Conservation (phyloP, 2,888 invertebrate species). For the Chaetogeoica ovagalla region DNA sequence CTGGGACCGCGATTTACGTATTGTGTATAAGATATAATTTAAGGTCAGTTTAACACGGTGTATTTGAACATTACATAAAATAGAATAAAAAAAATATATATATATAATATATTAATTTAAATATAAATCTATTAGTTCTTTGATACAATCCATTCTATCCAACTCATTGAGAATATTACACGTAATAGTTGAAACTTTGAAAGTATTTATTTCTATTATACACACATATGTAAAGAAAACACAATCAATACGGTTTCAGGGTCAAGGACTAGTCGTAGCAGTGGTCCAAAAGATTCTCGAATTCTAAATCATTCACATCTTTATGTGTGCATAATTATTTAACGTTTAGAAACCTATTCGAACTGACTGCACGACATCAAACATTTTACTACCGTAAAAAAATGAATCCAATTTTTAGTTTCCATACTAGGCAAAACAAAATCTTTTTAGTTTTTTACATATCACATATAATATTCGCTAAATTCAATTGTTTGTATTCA, state of each 20-base stretch:
- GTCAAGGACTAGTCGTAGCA: slow-evolving; percentile 34
- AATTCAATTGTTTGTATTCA: too few species aligned
- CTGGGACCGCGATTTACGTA: too few species aligned
- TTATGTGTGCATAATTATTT: not conserved
- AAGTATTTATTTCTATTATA: not conserved
- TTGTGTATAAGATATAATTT: not conserved
- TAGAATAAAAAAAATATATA: not conserved
- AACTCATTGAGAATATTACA: not conserved
- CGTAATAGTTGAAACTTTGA: not conserved
- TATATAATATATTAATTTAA: not conserved
- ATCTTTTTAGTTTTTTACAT: too few species aligned
- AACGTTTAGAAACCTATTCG: not conserved
- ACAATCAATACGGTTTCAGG: slow-evolving; percentile 31
- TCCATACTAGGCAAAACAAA: not conserved
- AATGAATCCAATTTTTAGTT: not conserved
- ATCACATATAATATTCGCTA: too few species aligned
- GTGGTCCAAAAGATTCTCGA: not conserved
- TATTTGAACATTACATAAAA: not conserved
- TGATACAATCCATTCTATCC: not conserved
- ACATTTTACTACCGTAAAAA: not conserved
- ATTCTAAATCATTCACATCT: not conserved
- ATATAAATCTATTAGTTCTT: not conserved
- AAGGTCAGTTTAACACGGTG: not conserved
- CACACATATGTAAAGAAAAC: not conserved
- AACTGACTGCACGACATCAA: not conserved